phyloP scores from a whole-genome alignment of 2,113 vertebrate species.

The Egretta garzetta region DNA sequence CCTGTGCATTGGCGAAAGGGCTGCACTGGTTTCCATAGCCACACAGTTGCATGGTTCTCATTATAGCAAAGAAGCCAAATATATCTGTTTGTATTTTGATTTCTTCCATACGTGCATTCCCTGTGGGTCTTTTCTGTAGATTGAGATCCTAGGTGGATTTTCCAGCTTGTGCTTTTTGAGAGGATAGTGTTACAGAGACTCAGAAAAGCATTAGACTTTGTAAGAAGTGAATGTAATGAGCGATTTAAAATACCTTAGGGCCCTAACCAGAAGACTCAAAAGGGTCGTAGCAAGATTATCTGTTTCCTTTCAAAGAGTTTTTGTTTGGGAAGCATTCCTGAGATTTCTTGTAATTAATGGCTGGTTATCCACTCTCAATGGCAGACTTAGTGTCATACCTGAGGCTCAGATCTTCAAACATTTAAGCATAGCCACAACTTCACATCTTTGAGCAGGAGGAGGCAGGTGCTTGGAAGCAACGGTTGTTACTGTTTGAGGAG shows the following conservation, averaged over 20 bases:
- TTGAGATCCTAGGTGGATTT: background rate
- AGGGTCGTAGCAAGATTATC: background rate
- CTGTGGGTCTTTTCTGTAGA: background rate
- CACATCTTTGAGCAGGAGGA: background rate
- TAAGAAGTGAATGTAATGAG: background rate
- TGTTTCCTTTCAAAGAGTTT: background rate
- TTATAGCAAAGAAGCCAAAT: constrained; percentile 1
- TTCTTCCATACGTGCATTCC: background rate
- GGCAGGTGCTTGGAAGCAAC: background rate
- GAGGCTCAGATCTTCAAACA: background rate
- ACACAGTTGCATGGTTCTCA: background rate
- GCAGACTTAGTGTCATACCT: background rate
- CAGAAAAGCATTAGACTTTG: background rate
- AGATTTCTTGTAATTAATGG: background rate
- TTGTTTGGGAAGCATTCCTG: background rate
- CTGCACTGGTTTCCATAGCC: background rate
- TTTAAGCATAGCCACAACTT: background rate
- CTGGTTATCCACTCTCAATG: background rate
- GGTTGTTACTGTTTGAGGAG: background rate
- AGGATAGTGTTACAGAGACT: background rate
- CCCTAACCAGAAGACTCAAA: background rate
- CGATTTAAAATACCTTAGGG: background rate
- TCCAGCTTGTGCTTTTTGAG: background rate
- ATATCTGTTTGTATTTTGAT: constrained; percentile 2
- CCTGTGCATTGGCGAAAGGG: background rate